Evolutionary conservation across 2,113 vertebrate species (phyloP).

Genomic region (Passerina amoena): DNA sequence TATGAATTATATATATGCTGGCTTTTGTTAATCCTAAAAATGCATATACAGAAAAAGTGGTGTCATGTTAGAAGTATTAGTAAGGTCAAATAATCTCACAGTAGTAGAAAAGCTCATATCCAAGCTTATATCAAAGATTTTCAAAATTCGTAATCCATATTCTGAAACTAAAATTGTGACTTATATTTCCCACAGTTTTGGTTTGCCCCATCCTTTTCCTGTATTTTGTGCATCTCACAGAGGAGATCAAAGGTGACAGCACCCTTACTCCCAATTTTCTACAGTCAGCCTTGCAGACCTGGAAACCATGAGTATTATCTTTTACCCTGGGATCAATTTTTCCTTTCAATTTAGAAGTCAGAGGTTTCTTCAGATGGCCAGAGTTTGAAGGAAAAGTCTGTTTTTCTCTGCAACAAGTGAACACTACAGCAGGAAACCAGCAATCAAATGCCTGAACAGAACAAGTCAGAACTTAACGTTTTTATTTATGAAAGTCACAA

Average conservation of each 20-base stretch:
- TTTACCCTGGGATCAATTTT: background rate
- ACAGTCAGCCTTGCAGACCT: background rate
- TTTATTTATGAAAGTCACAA: background rate
- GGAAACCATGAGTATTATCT: background rate
- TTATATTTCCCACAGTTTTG: background rate
- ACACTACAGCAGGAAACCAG: background rate
- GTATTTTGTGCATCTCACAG: background rate
- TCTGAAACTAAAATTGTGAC: background rate
- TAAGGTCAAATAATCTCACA: background rate
- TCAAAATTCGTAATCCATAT: background rate
- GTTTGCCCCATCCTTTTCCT: background rate
- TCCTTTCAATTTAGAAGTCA: conserved; percentile 2
- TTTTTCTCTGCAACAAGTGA: background rate
- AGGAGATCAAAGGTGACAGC: background rate
- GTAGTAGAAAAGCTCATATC: background rate
- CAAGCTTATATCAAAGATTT: background rate
- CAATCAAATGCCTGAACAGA: background rate
- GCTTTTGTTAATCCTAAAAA: background rate
- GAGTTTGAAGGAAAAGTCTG: background rate
- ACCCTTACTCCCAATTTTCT: background rate
- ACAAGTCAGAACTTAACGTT: background rate
- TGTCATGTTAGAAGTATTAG: background rate
- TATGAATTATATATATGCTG: background rate
- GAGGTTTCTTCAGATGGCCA: background rate
- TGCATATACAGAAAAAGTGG: background rate